Conservation (phyloP, 2,113 vertebrate genomes). For the Peromyscus polionotus region DNA sequence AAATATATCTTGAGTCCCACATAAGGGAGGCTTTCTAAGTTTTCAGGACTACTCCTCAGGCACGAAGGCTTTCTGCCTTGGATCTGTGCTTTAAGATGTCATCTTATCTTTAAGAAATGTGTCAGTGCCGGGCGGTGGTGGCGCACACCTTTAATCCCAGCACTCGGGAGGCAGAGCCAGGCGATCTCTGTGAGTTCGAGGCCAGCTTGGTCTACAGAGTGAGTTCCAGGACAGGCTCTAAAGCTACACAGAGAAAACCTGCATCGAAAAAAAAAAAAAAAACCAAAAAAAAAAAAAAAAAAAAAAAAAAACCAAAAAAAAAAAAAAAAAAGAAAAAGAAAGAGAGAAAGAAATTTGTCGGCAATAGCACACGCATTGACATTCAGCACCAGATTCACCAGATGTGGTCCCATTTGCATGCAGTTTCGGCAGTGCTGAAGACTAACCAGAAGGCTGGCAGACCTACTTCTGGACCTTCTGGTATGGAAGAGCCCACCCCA, state of each 20-base stretch:
- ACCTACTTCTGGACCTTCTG: background rate
- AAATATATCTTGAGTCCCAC: background rate
- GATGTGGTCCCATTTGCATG: background rate
- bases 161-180: no score
- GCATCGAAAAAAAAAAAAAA: no score
- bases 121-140: no score
- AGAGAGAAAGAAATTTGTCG: background rate
- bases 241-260: no score
- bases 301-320: no score
- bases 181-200: no score
- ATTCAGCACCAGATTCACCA: background rate
- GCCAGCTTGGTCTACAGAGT: no score
- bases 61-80: background rate
- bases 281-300: no score
- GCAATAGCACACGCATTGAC: background rate
- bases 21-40: background rate
- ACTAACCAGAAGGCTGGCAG: background rate
- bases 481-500: conserved; percentile 8
- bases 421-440: background rate
- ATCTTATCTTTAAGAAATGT: background rate
- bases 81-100: background rate
- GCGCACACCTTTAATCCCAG: no score
- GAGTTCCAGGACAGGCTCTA: no score
- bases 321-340: no score
- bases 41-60: background rate